Evolutionary conservation across 2,888 invertebrate genomes (phyloP).

Genomic region (Tryphoninae sp.): DNA sequence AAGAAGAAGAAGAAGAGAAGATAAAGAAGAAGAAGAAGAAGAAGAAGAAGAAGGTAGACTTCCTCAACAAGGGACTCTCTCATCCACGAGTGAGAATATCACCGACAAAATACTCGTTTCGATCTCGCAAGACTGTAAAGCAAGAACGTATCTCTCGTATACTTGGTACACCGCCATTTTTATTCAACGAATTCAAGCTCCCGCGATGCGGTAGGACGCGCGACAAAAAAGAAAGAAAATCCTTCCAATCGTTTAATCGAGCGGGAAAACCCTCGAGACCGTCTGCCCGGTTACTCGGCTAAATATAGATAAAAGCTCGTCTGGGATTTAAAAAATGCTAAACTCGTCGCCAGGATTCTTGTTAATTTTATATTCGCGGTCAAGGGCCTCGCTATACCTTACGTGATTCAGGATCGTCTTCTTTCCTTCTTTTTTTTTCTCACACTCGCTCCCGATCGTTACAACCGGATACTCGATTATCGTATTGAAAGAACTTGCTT

Average conservation of each 20-base stretch:
- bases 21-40: background rate
- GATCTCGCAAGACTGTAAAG: background rate
- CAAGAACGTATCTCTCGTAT: background rate
- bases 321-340: slow-evolving; percentile 17
- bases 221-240: background rate
- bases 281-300: slow-evolving; percentile 58
- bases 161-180: slow-evolving; percentile 16
- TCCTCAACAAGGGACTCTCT: background rate
- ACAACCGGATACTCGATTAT: slow-evolving; percentile 30
- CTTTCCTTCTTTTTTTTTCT: background rate
- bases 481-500: slow-evolving; percentile 15
- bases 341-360: background rate
- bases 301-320: slow-evolving; percentile 54
- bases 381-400: slow-evolving; percentile 46
- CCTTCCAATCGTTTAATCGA: slow-evolving; percentile 12
- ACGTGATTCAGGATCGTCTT: slow-evolving; percentile 10
- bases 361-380: slow-evolving; percentile 45
- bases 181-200: slow-evolving; percentile 28
- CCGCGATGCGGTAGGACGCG: background rate
- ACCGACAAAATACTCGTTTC: slow-evolving; percentile 30
- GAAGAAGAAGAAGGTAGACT: background rate
- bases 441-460: slow-evolving; percentile 23
- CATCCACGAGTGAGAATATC: slow-evolving; percentile 7
- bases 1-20: background rate
- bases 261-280: slow-evolving; percentile 49